Evolutionary conservation across 1,140 invertebrate species (phyloP), one percentile per base, ranked within the genome.

Genomic region (Macrocentrus cingulum): DNA sequence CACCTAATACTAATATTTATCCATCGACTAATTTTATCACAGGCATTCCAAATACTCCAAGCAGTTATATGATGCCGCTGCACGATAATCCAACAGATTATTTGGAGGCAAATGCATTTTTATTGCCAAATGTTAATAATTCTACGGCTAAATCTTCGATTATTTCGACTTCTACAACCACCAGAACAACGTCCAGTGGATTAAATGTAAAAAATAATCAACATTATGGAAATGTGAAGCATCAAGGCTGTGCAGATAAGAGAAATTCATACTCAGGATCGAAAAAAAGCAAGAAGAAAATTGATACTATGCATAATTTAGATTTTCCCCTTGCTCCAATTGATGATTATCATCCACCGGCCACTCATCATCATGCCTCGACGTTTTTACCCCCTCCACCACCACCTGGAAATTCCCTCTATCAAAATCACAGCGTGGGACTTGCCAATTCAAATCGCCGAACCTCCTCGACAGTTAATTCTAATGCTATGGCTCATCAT

Each of bases 1-100:
- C 77, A 0, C 74, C 78, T 0, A 80, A 79, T n/a, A 65, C 77
- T 0, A 78, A 79, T 49, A 80, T 79, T 20, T 80, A 80, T 61
- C 74, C 77, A 1, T 71, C 72, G 0, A 72, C 68, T 0, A 80
- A 79, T 32, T 80, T 80, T 16, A 80, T 79, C 8, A 70, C 71
- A 1, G 76, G 75, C 20, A 80, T 80, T 46, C 75, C 77, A 0
- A 80, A 80, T 22, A 76, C 70, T 3, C 67, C 78, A 1, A 71
- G 69, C 0, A 77, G 72, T 46, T 80, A 80, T 6, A 80, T 80
- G 76, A 79, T 80, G 76, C 70, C 76, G 1, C 23, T 80, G 4
- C 77, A 79, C 19, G 76, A 79, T 0, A 79, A 78, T 53, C 61
- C 61, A 9, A 61, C 72, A 0, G 79, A 80, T 56, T 80, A 79